Evolutionary conservation across 2,888 invertebrate species (phyloP), one percentile per base, ranked within the genome.

Genomic region (Napeogenes inachia): DNA sequence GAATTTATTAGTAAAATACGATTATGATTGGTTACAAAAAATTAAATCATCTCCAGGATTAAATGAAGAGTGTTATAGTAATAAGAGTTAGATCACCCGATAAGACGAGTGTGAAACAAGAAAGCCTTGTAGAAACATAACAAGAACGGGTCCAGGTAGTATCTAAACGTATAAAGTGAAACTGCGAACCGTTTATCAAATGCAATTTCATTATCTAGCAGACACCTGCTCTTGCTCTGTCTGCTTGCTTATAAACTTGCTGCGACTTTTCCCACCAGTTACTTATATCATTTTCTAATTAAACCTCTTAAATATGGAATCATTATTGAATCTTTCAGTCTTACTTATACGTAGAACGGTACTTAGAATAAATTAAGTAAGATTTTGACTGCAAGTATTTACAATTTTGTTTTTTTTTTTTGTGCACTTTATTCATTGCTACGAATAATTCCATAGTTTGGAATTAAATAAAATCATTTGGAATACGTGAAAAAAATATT

Each of bases 131-230:
- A 74, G 78, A 74, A 75, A 77, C 78, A 76, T 78, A 77, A 79
- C 82, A 79, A 75, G 79, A 86, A 86, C 86, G 71, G 80, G 86
- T 85, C 80, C 73, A 70, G 68, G 77, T 71, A 71, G 77, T 82
- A 81, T 81, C 80, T 75, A 71, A 75, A 74, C 77, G 77, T 80
- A 79, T 81, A 79, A 85, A 87, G 87, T 87, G 87, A 88, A 88
- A 87, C 84, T 83, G 76, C 78, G 69, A 75, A 76, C 73, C 76
- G 78, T 82, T 84, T 87, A 85, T 87, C 85, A 86, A 82, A 80
- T 82, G 84, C 82, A 81, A 82, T 86, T 86, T 85, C 82, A 85
- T 87, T 86, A 86, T 85, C 79, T 76, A 71, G 71, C 75, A 70
- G 81, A 73, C 75, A 72, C 74, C 73, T 72, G 71, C 69, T 62